Evolutionary conservation across 2,888 invertebrate genomes (phyloP), one percentile per base, ranked within the genome.

Genomic region (Frankliniella intonsa): DNA sequence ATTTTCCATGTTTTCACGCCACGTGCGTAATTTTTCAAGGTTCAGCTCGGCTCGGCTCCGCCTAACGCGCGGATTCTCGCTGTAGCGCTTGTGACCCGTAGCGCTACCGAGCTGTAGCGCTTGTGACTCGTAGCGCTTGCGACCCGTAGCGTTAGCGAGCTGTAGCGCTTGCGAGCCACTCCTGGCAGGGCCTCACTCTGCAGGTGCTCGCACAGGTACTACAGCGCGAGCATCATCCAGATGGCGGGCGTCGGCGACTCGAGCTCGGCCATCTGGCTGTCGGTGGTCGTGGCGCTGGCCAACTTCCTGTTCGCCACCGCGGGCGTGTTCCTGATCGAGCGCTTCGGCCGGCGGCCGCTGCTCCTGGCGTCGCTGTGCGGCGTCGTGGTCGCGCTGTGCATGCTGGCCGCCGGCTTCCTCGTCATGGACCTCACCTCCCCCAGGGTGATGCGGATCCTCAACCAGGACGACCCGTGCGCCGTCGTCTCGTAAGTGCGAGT

Each of bases 201-300:
- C 3, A 38, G 38, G 38, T 14, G 55, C 17, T 50, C 79, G 55
- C 84, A 38, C 85, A 90, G 89, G 89, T 90, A 90, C 85, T 90
- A 90, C 86, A 89, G 89, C 84, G 90, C 90, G 8, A 89, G 89
- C 83, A 90, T 90, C 82, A 90, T 87, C 82, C 85, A 86, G 80
- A 85, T 87, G 86, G 85, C 86, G 19, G 86, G 86, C 8, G 82
- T 86, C 49, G 84, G 83, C 19, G 87, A 88, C 82, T 86, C 83
- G 14, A 83, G 84, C 9, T 76, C 84, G 80, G 90, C 89, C 19
- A 90, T 90, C 82, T 90, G 90, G 90, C 84, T 90, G 82, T 85
- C 89, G 3, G 88, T 88, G 8, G 86, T 86, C 14, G 87, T 88
- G 25, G 86, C 89, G 65, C 86, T 86, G 19, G 86, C 89, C 83